Evolutionary conservation across 2,113 vertebrate genomes (phyloP).

Genomic region (Anas platyrhynchos): DNA sequence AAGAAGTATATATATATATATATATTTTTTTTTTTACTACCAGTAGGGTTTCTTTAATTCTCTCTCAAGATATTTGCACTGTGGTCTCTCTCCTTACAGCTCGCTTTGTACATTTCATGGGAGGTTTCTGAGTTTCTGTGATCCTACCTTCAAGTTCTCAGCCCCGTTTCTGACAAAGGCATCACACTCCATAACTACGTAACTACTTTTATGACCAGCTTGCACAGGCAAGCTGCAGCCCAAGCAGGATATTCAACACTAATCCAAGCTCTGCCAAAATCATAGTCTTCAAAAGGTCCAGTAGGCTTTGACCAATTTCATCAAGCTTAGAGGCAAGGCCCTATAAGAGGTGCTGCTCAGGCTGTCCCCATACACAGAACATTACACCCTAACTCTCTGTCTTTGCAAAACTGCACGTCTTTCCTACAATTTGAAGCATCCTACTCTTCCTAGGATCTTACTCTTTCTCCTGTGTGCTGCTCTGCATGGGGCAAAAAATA

Average conservation of each 20-base stretch:
- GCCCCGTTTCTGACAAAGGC: neutral
- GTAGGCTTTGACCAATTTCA: neutral
- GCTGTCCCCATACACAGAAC: neutral
- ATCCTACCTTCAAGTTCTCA: neutral
- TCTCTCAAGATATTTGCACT: neutral
- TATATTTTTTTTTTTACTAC: neutral
- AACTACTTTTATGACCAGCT: neutral
- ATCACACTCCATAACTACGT: neutral
- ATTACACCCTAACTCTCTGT: neutral
- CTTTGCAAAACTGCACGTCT: neutral
- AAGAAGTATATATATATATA: neutral
- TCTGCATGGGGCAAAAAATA: neutral
- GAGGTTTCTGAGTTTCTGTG: neutral
- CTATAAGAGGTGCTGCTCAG: neutral
- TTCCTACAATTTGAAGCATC: neutral
- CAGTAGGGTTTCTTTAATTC: neutral
- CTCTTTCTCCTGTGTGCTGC: neutral
- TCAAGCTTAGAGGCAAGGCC: neutral
- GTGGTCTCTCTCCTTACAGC: neutral
- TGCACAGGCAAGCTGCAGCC: neutral
- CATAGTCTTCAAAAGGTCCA: neutral
- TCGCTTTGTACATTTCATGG: neutral
- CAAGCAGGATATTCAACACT: neutral
- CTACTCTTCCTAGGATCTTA: too few relatives aligned
- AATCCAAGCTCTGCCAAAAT: neutral